phyloP scores from a whole-genome alignment of 2,113 vertebrate species.

The Propithecus coquereli region DNA sequence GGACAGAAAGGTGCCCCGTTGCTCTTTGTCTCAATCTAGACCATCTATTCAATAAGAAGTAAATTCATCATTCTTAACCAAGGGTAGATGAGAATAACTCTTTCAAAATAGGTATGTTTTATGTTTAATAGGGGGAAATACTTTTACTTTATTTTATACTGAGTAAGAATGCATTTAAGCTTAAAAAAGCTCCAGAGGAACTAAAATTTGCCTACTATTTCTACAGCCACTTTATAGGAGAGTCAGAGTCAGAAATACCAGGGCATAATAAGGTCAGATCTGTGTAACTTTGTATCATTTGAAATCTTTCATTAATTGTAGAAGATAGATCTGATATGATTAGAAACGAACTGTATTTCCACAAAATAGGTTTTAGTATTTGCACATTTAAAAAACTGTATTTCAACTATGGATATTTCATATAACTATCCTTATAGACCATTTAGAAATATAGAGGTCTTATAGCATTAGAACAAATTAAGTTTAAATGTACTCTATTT shows the following conservation, averaged over 20 bases:
- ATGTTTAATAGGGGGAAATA: neutral
- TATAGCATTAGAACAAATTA: constrained; percentile 37
- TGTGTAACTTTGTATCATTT: constrained; percentile 20
- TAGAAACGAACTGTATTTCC: constrained; percentile 44
- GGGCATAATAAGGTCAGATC: neutral
- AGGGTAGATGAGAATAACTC: neutral
- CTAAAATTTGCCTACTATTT: neutral
- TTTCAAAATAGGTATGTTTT: neutral
- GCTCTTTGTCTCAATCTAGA: neutral
- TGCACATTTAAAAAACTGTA: constrained; percentile 34
- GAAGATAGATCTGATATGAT: constrained; percentile 20
- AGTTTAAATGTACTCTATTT: constrained; percentile 37
- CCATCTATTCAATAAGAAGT: neutral
- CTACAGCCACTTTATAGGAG: neutral
- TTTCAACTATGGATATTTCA: constrained; percentile 46
- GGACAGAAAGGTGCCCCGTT: neutral
- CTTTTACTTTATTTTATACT: neutral
- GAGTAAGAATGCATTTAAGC: neutral
- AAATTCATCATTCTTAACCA: neutral
- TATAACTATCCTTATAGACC: neutral
- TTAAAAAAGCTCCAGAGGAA: neutral
- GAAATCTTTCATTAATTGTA: constrained; percentile 47
- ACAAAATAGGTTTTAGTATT: constrained; percentile 42
- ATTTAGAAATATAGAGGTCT: constrained; percentile 26
- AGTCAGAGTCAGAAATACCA: neutral